A percentile compares a stretch with the other conserved stretches of the same genome.
Conservation (phyloP, 2,888 invertebrate species). For the Lumbricus terrestris region DNA sequence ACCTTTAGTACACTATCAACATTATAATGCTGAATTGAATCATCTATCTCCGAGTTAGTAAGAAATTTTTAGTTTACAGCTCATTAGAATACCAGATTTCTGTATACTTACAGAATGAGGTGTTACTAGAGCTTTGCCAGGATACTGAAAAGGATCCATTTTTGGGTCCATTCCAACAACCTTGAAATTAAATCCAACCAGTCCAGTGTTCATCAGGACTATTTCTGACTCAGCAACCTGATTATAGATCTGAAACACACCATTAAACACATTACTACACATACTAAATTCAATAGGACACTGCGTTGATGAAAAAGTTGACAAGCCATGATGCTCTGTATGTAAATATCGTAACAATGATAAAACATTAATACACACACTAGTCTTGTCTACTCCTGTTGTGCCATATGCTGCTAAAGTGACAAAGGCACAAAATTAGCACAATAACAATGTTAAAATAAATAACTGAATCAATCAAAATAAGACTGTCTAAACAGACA, state of each 20-base stretch:
- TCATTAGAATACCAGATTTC: background rate
- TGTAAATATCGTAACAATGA: background rate
- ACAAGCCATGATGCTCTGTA: background rate
- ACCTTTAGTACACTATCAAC: too few species aligned
- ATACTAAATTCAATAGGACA: background rate
- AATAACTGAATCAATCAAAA: background rate
- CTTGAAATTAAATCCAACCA: slow-evolving; percentile 56
- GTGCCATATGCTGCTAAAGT: background rate
- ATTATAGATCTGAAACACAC: slow-evolving; percentile 52
- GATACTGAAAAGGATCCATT: background rate
- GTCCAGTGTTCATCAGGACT: slow-evolving; percentile 53
- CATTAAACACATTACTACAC: background rate
- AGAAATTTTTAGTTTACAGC: background rate
- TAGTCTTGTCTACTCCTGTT: background rate
- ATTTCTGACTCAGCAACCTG: slow-evolving; percentile 52
- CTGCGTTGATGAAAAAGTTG: background rate
- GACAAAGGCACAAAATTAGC: background rate
- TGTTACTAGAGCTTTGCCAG: background rate
- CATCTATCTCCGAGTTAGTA: background rate
- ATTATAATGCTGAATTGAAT: too few species aligned
- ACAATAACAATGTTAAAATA: background rate
- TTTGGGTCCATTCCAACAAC: background rate
- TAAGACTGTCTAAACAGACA: too few species aligned
- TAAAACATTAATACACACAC: background rate
- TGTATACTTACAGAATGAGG: background rate